A percentile compares a stretch with the other conserved stretches of the same genome.
These are phyloP conservation scores for Xestia rhomboidea DNA, from an alignment of 2,888 invertebrate species.

Conservation along the genomic window DNA sequence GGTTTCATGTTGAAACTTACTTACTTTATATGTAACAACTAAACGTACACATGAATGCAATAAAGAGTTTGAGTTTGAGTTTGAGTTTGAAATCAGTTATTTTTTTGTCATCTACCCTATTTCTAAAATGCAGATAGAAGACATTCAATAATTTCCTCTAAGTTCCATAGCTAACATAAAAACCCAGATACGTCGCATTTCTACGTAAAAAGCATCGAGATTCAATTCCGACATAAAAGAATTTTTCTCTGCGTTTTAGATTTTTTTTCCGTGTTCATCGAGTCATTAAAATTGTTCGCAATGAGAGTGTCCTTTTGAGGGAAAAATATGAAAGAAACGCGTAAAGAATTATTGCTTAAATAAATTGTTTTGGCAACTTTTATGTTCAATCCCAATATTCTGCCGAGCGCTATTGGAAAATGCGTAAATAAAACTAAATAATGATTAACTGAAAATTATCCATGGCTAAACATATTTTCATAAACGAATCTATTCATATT, in stretches of 20 bases:
- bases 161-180: conserved; percentile 30
- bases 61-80: too few relatives aligned
- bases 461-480: background rate
- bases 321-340: conserved; percentile 59
- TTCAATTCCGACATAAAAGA: conserved; percentile 58
- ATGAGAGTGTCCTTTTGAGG: conserved; percentile 56
- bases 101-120: too few relatives aligned
- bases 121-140: background rate
- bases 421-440: background rate
- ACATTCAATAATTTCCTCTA: conserved; percentile 29
- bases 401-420: background rate
- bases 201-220: conserved; percentile 52
- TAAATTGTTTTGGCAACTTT: conserved; percentile 58
- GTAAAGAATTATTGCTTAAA: conserved; percentile 51
- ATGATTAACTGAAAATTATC: background rate
- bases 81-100: too few relatives aligned
- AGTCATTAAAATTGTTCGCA: conserved; percentile 64
- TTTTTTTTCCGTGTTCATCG: conserved; percentile 50
- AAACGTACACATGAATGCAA: too few relatives aligned
- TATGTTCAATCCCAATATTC: conserved; percentile 21
- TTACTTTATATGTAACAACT: too few relatives aligned
- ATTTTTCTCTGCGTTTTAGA: conserved; percentile 39
- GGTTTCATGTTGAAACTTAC: too few relatives aligned
- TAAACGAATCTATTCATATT: background rate
- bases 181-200: conserved; percentile 43